Evolutionary conservation across 2,888 invertebrate species (phyloP).

Genomic region (Carabus problematicus): DNA sequence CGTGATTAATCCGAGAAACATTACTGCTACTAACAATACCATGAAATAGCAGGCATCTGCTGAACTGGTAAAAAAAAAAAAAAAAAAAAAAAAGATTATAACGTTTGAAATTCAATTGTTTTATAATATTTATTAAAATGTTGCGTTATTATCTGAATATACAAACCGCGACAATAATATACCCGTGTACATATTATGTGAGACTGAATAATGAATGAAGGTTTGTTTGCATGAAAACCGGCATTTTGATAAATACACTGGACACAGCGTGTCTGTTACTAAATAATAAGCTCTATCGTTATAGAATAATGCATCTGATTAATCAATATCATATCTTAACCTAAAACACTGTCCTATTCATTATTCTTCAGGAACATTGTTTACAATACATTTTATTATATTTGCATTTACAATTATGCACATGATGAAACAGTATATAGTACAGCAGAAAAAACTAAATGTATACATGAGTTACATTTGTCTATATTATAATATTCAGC

Average conservation of each 20-base stretch:
- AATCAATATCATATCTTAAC: background rate
- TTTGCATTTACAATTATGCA: background rate
- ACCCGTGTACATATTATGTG: too few species aligned
- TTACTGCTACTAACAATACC: too few species aligned
- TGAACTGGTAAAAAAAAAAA: too few species aligned
- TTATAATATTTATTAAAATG: constrained; percentile 8
- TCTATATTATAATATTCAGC: background rate
- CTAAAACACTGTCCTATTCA: background rate
- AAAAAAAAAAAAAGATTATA: too few species aligned
- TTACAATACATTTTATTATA: background rate
- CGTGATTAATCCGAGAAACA: too few species aligned
- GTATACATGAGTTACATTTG: background rate
- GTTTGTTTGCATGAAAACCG: background rate
- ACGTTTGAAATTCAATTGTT: too few species aligned
- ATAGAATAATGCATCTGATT: background rate
- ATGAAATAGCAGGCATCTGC: too few species aligned
- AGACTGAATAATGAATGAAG: constrained; percentile 7
- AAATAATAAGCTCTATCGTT: too few species aligned
- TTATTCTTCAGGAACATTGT: background rate
- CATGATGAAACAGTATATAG: background rate
- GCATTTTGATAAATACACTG: background rate
- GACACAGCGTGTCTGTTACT: too few species aligned
- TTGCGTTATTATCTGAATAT: too few species aligned
- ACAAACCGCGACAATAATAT: too few species aligned
- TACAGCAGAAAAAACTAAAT: background rate